Evolutionary conservation across 2,797 vertebrate species (phyloP).

Genomic region (Alca torda): DNA sequence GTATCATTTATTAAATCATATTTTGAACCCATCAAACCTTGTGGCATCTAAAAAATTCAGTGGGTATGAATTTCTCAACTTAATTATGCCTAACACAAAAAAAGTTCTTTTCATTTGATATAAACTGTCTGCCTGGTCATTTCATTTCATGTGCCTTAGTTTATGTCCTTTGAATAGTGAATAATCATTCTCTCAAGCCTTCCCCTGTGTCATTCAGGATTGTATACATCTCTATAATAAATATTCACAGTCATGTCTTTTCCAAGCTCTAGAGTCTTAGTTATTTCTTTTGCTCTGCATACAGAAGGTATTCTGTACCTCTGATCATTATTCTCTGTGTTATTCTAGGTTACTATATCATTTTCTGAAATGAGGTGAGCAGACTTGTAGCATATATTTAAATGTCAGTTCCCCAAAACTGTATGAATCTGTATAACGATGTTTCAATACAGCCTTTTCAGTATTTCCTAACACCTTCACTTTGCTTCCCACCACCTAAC

Average conservation of each 20-base stretch:
- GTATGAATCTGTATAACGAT: neutral
- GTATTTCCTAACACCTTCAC: neutral
- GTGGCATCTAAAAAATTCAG: neutral
- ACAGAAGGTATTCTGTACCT: neutral
- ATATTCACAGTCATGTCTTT: neutral
- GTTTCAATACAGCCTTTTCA: neutral
- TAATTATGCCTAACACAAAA: neutral
- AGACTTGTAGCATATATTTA: neutral
- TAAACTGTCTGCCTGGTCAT: neutral
- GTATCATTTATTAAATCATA: neutral
- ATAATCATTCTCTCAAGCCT: neutral
- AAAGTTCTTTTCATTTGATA: neutral
- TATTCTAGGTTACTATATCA: neutral
- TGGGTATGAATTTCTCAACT: neutral
- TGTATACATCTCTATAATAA: neutral
- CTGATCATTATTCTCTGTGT: neutral
- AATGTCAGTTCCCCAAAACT: neutral
- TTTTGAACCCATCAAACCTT: neutral
- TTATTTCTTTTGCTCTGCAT: neutral
- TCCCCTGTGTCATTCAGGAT: neutral
- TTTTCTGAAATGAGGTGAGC: neutral
- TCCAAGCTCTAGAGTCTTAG: neutral
- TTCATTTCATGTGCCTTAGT: neutral
- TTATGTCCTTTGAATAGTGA: neutral
- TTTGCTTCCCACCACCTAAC: neutral